Conservation (phyloP, 2,888 invertebrate species). For the Lycaena phlaeas region DNA sequence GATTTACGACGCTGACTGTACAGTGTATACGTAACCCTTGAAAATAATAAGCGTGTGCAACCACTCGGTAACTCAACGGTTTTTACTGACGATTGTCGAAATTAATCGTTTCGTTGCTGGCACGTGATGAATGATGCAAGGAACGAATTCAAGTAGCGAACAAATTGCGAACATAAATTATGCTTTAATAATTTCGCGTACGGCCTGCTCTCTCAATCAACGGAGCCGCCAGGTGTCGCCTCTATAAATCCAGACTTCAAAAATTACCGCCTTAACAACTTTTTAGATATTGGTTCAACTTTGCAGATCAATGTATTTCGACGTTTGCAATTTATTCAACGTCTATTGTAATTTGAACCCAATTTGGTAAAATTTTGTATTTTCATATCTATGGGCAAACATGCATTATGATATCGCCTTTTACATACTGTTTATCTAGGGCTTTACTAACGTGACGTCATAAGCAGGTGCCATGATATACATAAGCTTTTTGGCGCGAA, state of each 20-base stretch:
- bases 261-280: conserved; percentile 40
- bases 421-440: too few relatives aligned
- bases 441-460: too few relatives aligned
- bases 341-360: too few relatives aligned
- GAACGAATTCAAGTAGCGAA: conserved; percentile 64
- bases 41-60: conserved; percentile 21
- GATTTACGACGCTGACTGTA: neutral
- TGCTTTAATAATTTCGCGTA: conserved; percentile 66
- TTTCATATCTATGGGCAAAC: too few relatives aligned
- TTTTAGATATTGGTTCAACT: conserved; percentile 21
- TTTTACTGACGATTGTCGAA: conserved; percentile 55
- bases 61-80: conserved; percentile 33
- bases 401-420: too few relatives aligned
- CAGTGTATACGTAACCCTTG: conserved; percentile 11
- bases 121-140: conserved; percentile 65
- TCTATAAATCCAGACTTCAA: conserved; percentile 49
- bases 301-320: neutral
- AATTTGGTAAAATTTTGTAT: too few relatives aligned
- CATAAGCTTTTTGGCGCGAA: too few relatives aligned
- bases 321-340: neutral
- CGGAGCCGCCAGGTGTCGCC: conserved; percentile 51
- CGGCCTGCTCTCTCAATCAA: conserved; percentile 38
- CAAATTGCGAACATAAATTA: conserved; percentile 71
- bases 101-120: conserved; percentile 44
- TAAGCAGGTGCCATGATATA: too few relatives aligned